phyloP scores from a whole-genome alignment of 2,888 invertebrate genomes.

The Isoperla grammatica region DNA sequence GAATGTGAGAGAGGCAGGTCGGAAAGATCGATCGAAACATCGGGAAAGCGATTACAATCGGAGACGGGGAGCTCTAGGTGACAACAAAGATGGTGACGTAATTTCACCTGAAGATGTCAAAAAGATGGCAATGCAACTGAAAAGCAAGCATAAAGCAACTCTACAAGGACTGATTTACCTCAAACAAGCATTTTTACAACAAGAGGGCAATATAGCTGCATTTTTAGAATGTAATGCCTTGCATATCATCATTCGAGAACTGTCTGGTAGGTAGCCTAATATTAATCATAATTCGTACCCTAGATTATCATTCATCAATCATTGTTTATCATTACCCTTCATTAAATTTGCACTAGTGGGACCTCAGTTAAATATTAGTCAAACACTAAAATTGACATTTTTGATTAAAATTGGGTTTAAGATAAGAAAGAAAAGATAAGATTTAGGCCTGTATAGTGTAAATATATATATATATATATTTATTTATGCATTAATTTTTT shows the following conservation, averaged over 20 bases:
- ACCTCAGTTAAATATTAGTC: neutral
- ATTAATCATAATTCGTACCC: neutral
- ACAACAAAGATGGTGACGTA: neutral
- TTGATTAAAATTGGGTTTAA: too few relatives aligned
- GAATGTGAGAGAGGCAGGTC: slow-evolving; percentile 33
- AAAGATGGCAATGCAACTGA: slow-evolving; percentile 22
- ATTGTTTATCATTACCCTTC: neutral
- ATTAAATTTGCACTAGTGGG: too few relatives aligned
- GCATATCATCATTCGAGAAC: slow-evolving; percentile 49
- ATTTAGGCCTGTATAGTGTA: too few relatives aligned
- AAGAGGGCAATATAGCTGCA: slow-evolving; percentile 41
- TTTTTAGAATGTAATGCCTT: slow-evolving; percentile 45
- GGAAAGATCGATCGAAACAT: slow-evolving; percentile 34
- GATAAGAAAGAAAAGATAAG: too few relatives aligned
- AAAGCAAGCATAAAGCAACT: slow-evolving; percentile 19
- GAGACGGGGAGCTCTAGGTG: slow-evolving; percentile 37
- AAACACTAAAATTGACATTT: too few relatives aligned
- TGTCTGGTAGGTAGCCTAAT: slow-evolving; percentile 41
- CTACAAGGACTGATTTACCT: slow-evolving; percentile 40
- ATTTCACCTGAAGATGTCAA: slow-evolving; percentile 9
- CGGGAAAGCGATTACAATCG: slow-evolving; percentile 35
- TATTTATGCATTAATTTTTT: too few relatives aligned
- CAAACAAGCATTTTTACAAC: slow-evolving; percentile 45
- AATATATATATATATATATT: too few relatives aligned
- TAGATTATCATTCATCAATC: neutral